phyloP scores from a whole-genome alignment of 1,140 invertebrate genomes.

The Lineus longissimus region DNA sequence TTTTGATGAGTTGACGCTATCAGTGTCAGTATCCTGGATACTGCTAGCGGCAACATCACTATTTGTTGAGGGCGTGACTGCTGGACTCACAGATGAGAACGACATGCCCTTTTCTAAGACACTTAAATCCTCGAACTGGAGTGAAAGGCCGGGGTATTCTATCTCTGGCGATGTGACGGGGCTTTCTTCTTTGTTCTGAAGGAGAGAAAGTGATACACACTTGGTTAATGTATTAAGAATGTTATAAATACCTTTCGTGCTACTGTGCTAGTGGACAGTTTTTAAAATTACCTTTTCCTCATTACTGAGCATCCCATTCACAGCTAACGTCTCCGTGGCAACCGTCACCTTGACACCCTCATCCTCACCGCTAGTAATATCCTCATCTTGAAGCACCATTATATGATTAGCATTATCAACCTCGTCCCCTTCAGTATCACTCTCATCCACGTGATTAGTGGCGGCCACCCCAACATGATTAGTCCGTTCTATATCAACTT shows the following conservation, averaged over 20 bases:
- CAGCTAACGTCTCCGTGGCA: background rate
- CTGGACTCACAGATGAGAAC: constrained; percentile 2
- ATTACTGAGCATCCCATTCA: background rate
- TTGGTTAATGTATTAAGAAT: background rate
- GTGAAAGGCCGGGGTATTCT: constrained; percentile 6
- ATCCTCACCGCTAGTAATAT: constrained; percentile 13
- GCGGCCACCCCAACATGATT: constrained; percentile 6
- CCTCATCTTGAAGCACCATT: background rate
- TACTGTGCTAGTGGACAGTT: no score
- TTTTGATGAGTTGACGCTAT: constrained; percentile 3
- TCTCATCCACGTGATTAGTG: constrained; percentile 3
- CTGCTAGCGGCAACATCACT: background rate
- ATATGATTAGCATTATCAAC: constrained; percentile 10
- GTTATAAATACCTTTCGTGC: background rate
- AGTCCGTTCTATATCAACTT: background rate
- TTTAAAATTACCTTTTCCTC: constrained; percentile 3
- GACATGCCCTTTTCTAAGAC: constrained; percentile 23
- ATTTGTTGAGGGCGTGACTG: background rate
- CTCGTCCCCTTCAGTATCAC: constrained; percentile 18
- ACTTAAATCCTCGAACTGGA: constrained; percentile 30
- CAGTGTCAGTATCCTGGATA: background rate
- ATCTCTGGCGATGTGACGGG: background rate
- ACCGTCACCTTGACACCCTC: constrained; percentile 8
- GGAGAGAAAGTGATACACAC: no score
- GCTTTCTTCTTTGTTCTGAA: no score